phyloP scores from a whole-genome alignment of 2,888 invertebrate genomes.

The Eretmocerus hayati region DNA sequence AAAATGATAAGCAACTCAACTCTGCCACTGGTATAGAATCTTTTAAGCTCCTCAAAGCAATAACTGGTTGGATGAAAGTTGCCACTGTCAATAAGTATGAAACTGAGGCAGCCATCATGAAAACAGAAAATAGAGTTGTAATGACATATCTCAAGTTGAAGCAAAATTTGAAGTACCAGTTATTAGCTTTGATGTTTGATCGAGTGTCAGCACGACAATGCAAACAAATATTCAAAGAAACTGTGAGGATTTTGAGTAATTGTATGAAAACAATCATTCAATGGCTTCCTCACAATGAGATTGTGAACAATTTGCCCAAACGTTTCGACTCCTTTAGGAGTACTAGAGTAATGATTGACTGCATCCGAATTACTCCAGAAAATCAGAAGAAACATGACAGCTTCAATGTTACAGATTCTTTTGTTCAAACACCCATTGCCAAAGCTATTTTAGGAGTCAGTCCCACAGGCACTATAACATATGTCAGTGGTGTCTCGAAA shows the following conservation, averaged over 20 bases:
- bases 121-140: conserved; percentile 11
- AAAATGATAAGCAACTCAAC: no score
- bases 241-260: neutral
- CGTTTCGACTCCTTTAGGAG: conserved; percentile 30
- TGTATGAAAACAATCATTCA: conserved; percentile 1
- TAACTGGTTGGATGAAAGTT: no score
- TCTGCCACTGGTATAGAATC: no score
- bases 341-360: conserved; percentile 29
- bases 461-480: conserved; percentile 17
- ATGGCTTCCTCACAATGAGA: conserved; percentile 2
- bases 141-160: conserved; percentile 19
- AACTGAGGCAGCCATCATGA: conserved; percentile 21
- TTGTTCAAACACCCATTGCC: conserved; percentile 27
- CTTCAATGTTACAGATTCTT: conserved; percentile 25
- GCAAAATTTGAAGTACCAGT: conserved; percentile 16
- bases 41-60: no score
- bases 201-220: conserved; percentile 10
- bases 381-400: conserved; percentile 22
- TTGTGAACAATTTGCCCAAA: conserved; percentile 17
- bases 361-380: conserved; percentile 28
- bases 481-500: conserved; percentile 25
- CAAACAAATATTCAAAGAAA: conserved; percentile 17
- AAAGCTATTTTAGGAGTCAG: neutral
- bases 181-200: conserved; percentile 19
- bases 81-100: no score